Evolutionary conservation across 2,113 vertebrate genomes (phyloP).

Genomic region (Tinamus guttatus): DNA sequence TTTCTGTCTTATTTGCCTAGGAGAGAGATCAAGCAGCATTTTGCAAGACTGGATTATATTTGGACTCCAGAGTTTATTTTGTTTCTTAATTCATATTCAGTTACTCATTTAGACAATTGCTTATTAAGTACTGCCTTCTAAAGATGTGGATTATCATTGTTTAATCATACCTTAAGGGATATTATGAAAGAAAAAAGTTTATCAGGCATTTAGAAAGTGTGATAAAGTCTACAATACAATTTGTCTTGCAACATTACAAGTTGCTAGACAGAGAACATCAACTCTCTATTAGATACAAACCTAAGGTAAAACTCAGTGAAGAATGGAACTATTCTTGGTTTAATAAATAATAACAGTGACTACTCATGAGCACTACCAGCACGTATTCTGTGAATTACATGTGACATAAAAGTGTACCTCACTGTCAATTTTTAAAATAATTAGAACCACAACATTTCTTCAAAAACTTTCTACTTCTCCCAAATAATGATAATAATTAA

Average conservation of each 20-base stretch:
- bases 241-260: neutral
- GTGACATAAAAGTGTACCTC: neutral
- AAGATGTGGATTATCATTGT: neutral
- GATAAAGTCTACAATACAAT: neutral
- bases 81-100: neutral
- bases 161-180: constrained; percentile 18
- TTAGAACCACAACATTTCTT: neutral
- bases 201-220: neutral
- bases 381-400: neutral
- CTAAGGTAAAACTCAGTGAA: neutral
- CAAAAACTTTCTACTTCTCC: neutral
- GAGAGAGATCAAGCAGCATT: neutral
- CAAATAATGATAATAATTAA: neutral
- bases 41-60: neutral
- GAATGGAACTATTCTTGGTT: neutral
- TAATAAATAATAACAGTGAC: neutral
- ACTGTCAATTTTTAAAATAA: neutral
- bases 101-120: neutral
- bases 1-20: neutral
- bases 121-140: neutral
- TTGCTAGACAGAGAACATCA: neutral
- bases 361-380: neutral
- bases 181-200: neutral
- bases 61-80: neutral
- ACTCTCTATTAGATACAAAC: neutral